phyloP scores from a whole-genome alignment of 2,888 invertebrate genomes.

The Anarsia innoxiella region DNA sequence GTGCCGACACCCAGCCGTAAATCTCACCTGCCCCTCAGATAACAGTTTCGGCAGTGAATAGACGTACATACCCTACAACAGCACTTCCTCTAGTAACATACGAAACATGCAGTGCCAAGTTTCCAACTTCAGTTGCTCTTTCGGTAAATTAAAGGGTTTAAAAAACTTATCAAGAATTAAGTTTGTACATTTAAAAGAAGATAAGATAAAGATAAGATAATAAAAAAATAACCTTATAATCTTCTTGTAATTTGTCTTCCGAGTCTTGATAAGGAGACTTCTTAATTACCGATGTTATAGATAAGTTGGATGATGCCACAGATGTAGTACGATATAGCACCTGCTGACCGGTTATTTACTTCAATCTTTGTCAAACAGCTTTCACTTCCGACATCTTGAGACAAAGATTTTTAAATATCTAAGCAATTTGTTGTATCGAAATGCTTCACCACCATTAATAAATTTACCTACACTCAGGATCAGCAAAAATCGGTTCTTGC shows the following conservation, averaged over 20 bases:
- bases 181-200: neutral
- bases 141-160: too few relatives aligned
- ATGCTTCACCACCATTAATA: too few relatives aligned
- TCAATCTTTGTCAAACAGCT: constrained; percentile 19
- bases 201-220: constrained; percentile 11
- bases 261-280: constrained; percentile 24
- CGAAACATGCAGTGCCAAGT: too few relatives aligned
- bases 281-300: constrained; percentile 33
- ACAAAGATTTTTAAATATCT: too few relatives aligned
- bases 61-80: too few relatives aligned
- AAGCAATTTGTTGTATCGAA: too few relatives aligned
- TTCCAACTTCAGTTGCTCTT: too few relatives aligned
- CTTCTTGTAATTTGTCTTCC: constrained; percentile 30
- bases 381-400: constrained; percentile 23
- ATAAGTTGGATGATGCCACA: constrained; percentile 21
- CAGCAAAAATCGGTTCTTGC: too few relatives aligned
- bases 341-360: constrained; percentile 20
- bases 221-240: constrained; percentile 18
- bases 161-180: neutral
- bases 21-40: constrained; percentile 27
- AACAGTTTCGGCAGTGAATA: too few relatives aligned
- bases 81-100: too few relatives aligned
- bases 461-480: too few relatives aligned
- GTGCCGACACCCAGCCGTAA: constrained; percentile 30
- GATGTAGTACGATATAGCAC: constrained; percentile 29